These are phyloP conservation scores for Piaya cayana DNA, from an alignment of 2,113 vertebrate genomes.

Conservation along the genomic window DNA sequence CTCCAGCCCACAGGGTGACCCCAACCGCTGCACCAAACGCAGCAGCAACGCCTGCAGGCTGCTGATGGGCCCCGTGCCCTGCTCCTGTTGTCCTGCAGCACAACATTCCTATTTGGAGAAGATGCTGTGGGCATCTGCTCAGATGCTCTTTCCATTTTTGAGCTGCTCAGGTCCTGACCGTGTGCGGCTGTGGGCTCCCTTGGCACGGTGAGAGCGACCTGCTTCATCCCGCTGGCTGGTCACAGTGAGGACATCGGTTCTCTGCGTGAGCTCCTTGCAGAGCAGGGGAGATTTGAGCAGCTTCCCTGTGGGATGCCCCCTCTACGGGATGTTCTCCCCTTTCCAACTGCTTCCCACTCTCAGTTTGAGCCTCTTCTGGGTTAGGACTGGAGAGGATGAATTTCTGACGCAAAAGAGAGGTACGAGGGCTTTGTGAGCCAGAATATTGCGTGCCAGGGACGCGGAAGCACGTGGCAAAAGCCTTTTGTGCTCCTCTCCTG, in stretches of 20 bases:
- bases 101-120: fast-evolving
- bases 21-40: fast-evolving
- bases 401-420: neutral
- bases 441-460: neutral
- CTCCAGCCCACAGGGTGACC: fast-evolving
- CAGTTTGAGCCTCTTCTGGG: neutral
- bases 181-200: neutral
- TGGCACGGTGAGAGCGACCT: neutral
- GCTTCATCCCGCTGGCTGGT: neutral
- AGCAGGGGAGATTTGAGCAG: neutral
- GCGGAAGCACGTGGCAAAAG: neutral
- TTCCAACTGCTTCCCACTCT: neutral
- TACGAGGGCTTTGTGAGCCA: fast-evolving
- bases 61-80: fast-evolving
- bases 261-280: neutral
- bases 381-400: neutral
- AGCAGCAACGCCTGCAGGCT: neutral
- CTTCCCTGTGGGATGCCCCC: neutral
- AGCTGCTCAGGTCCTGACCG: neutral
- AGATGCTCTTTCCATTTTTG: fast-evolving
- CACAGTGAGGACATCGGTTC: neutral
- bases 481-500: neutral
- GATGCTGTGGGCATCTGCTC: neutral
- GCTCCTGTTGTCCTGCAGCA: neutral
- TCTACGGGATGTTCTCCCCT: too few relatives aligned